Conservation (phyloP, 2,888 invertebrate genomes). For the Erannis defoliaria region DNA sequence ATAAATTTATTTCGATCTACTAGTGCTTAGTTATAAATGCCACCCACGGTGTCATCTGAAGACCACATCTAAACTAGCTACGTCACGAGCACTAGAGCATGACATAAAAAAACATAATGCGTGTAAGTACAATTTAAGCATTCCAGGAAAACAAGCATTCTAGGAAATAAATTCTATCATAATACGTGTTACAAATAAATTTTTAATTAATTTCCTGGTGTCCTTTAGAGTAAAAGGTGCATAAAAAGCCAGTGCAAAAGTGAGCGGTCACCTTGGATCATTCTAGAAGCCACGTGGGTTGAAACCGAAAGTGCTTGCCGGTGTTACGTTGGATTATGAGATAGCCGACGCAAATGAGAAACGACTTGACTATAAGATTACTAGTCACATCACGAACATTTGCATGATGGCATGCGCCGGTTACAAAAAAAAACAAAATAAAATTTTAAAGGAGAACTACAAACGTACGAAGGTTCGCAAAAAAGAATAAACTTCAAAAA, state of each 20-base stretch:
- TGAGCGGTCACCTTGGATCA: conserved; percentile 42
- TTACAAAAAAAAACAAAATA: too few relatives aligned
- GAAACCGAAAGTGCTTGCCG: conserved; percentile 41
- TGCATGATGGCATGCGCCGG: background rate
- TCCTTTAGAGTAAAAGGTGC: conserved; percentile 33
- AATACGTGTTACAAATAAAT: conserved; percentile 9
- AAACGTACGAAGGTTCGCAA: too few relatives aligned
- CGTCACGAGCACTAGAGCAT: too few relatives aligned
- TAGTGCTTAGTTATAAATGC: too few relatives aligned
- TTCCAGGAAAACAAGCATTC: background rate
- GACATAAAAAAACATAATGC: too few relatives aligned
- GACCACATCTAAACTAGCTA: too few relatives aligned
- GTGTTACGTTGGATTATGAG: conserved; percentile 18
- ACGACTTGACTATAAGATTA: background rate
- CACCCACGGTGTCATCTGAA: too few relatives aligned
- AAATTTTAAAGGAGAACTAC: too few relatives aligned
- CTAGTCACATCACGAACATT: background rate
- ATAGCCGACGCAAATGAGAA: conserved; percentile 2
- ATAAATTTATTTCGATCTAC: too few relatives aligned
- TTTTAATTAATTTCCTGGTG: conserved; percentile 29
- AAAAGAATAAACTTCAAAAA: too few relatives aligned
- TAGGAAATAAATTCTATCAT: conserved; percentile 23
- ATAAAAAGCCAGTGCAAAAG: conserved; percentile 32
- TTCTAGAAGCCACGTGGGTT: conserved; percentile 45
- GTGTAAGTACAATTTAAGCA: too few relatives aligned